Conservation (phyloP, 2,888 invertebrate species). For the Cinara cedri region DNA sequence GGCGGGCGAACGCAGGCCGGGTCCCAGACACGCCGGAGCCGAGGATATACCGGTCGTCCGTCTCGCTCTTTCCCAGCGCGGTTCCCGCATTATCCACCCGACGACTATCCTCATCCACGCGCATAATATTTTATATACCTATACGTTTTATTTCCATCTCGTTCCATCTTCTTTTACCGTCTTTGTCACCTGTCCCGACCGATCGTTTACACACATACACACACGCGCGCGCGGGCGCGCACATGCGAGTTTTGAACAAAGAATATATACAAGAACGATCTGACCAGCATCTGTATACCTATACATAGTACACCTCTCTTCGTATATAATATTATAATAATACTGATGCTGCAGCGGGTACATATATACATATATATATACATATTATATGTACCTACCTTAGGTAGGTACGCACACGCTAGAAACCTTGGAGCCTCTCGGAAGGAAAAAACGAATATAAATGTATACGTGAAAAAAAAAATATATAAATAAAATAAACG, state of each 20-base stretch:
- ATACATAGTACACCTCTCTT: too few species aligned
- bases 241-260: neutral
- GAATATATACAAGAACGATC: too few species aligned
- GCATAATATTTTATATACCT: too few species aligned
- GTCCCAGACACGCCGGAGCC: constrained; percentile 49
- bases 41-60: constrained; percentile 52
- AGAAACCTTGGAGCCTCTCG: constrained; percentile 51
- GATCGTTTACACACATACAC: constrained; percentile 28
- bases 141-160: too few species aligned
- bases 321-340: too few species aligned
- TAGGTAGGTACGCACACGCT: too few species aligned
- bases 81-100: neutral
- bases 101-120: neutral
- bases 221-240: neutral
- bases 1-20: constrained; percentile 17
- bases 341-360: too few species aligned
- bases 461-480: constrained; percentile 23
- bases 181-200: constrained; percentile 44
- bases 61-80: neutral
- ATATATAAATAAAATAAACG: constrained; percentile 37
- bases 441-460: constrained; percentile 31
- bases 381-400: too few species aligned
- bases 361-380: too few species aligned
- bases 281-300: too few species aligned
- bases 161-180: neutral